Evolutionary conservation across 1,140 invertebrate genomes (phyloP).

Genomic region (Pachyrhynchus sulphureomaculatus): DNA sequence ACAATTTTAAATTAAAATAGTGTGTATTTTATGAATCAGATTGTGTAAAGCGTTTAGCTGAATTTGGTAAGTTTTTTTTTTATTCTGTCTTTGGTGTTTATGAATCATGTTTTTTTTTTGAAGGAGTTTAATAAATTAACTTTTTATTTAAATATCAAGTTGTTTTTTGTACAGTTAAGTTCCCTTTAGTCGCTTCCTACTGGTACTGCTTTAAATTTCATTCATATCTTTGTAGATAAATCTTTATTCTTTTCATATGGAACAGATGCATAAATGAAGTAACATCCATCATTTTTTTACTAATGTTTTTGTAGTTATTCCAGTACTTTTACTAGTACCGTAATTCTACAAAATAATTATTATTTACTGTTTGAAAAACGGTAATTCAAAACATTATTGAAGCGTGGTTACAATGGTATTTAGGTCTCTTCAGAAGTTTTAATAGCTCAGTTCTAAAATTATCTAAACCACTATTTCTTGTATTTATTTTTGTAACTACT

Average conservation of each 20-base stretch:
- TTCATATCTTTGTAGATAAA: neutral
- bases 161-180: neutral
- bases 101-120: conserved; percentile 11
- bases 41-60: no score
- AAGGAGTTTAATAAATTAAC: no score
- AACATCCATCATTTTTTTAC: neutral
- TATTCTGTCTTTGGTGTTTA: neutral
- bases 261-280: conserved; percentile 13
- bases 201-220: neutral
- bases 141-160: neutral
- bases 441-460: neutral
- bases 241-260: neutral
- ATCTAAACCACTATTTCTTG: no score
- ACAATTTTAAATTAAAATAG: neutral
- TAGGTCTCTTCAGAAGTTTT: neutral
- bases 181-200: neutral
- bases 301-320: conserved; percentile 1
- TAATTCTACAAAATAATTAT: conserved; percentile 15
- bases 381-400: neutral
- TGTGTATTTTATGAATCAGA: neutral
- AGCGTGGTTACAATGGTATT: neutral
- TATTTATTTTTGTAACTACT: neutral
- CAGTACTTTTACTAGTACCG: conserved; percentile 16
- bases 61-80: no score
- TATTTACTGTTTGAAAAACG: conserved; percentile 10